Base-by-base conservation (phyloP, 2,888 invertebrate genomes). In the Calameuta pallipes region DNA sequence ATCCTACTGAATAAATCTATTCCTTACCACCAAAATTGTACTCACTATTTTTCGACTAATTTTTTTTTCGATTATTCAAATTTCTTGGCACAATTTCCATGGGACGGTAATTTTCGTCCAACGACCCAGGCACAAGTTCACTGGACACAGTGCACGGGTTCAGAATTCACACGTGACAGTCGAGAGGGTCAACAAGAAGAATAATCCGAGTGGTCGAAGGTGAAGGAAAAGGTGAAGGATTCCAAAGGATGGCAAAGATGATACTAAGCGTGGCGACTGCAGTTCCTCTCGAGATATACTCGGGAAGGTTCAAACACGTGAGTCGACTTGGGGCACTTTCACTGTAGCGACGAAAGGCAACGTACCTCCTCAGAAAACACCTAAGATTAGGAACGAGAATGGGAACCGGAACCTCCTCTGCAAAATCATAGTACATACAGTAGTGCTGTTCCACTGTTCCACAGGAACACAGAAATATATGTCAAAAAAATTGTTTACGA, bases 321-420 rank as follows among this genome's bases (percentile, higher is more conserved):
- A 89, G 84, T 83, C 77, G 85, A 84, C 85, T 84, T 84, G 82
- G 80, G 84, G 85, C 82, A 90, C 90, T 90, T 90, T 90, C 90
- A 90, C 90, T 87, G 79, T 83, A 80, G 74, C 82, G 79, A 76
- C 80, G 82, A 79, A 74, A 33, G 71, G 71, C 71, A 71, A 71
- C 31, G 71, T 33, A 11, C 71, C 31, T 71, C 71, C 31, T 56
- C 23, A 56, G 71, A 71, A 11, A 34, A 23, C 30, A 33, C 71
- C 71, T 34, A 71, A 34, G 71, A 34, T 23, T 33, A 71, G 71
- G 30, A 33, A 71, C 30, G 13, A 23, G 15, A 71, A 30, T 33
- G 71, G 41, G 41, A 56, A 56, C 23, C 41, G 41, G 41, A 56
- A 56, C 41, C 23, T 23, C 41, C 15, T 56, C 9, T 56, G 41